Percentiles rank a stretch among this genome's conserved stretches.
phyloP scores from a whole-genome alignment of 2,797 vertebrate genomes.

The Pipistrellus pygmaeus region DNA sequence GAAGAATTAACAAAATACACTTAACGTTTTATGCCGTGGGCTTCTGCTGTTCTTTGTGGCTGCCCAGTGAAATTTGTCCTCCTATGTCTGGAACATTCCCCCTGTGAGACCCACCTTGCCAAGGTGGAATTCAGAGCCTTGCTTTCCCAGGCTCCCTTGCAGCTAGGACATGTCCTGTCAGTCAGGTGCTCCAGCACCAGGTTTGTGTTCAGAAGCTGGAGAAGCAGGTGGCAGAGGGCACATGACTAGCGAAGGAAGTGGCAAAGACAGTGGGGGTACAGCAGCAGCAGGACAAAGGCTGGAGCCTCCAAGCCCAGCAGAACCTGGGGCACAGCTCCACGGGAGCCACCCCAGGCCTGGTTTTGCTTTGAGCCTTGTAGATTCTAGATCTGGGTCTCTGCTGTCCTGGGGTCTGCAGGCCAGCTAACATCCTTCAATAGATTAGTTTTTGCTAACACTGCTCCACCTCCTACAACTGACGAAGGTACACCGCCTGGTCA shows the following conservation, averaged over 20 bases:
- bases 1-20: background rate
- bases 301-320: too few relatives aligned
- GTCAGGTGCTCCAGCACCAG: background rate
- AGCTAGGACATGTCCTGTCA: background rate
- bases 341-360: accelerated
- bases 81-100: background rate
- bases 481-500: background rate
- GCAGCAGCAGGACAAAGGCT: background rate
- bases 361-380: background rate
- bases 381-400: background rate
- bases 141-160: background rate
- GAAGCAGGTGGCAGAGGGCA: background rate
- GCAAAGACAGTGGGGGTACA: background rate
- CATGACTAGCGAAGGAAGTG: background rate
- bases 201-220: background rate
- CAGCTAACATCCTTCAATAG: background rate
- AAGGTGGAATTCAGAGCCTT: background rate
- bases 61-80: background rate
- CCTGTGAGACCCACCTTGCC: background rate
- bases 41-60: background rate
- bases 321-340: background rate
- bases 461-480: background rate
- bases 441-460: background rate
- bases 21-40: background rate
- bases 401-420: background rate